Evolutionary conservation across 92 coral and sea anemone species (phyloP), one percentile per base, ranked within the genome.

Genomic region (Palythoa grandiflora): DNA sequence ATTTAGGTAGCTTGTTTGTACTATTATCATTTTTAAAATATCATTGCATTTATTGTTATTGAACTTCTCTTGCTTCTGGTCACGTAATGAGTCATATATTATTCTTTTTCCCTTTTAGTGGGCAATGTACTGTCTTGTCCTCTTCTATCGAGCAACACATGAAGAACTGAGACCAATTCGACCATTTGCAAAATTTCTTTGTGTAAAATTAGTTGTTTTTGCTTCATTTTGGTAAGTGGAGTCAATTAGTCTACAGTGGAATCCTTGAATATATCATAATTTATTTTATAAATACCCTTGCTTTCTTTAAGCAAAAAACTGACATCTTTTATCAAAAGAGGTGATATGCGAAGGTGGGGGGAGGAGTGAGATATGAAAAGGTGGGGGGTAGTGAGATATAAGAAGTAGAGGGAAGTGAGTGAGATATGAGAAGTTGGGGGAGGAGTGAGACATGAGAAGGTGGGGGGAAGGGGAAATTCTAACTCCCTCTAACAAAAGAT

Each of bases 121-220:
- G 98, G 98, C 98, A 3, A 54, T 96, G 88, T 96, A 96, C 75
- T 96, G 98, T 61, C 91, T 96, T 87, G 95, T 96, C 37, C 79
- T 96, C 63, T 94, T 96, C 78, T 96, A 96, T 90, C 91, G 92
- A 78, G 96, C 95, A 39, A 87, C 94, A 21, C 90, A 88, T 65
- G 91, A 90, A 55, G 98, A 96, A 73, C 90, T 96, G 16, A 91
- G 89, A 79, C 96, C 97, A 20, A 92, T 96, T 51, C 90, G 89
- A 59, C 97, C 98, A 72, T 96, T 96, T 88, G 97, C 96, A 57
- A 94, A 94, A 68, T 96, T 96, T 73, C 92, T 96, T 38, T 96
- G 98, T 84, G 95, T 96, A 19, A 96, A 96, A 77, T 90, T 94
- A 83, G 98, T 96, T 77, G 98, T 96, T 38, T 94, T 96, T 94